Conservation (phyloP, 2,888 invertebrate genomes). For the Cheilosia vulpina region DNA sequence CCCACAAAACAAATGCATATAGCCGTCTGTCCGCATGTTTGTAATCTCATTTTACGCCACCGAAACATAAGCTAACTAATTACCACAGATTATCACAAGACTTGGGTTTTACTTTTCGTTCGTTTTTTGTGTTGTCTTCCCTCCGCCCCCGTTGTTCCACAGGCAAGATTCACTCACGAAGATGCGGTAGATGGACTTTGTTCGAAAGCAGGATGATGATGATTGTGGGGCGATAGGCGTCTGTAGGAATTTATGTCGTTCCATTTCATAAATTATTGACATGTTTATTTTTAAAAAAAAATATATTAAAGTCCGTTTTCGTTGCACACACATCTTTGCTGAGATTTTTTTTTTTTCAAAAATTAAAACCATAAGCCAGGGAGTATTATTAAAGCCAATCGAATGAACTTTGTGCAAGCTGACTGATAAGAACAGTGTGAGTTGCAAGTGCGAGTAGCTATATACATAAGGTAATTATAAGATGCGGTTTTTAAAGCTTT, state of each 20-base stretch:
- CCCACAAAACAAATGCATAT: constrained; percentile 45
- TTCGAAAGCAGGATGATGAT: constrained; percentile 50
- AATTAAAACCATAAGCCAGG: constrained; percentile 23
- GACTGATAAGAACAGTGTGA: constrained; percentile 56
- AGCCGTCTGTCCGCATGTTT: constrained; percentile 73
- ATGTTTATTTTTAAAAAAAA: constrained; percentile 69
- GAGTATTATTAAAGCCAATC: constrained; percentile 44
- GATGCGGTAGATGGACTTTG: constrained; percentile 49
- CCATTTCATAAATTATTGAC: constrained; percentile 75
- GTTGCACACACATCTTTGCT: constrained; percentile 32
- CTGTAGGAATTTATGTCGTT: constrained; percentile 65
- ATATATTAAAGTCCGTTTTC: constrained; percentile 21
- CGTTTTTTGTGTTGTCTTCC: not conserved
- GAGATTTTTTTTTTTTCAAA: constrained; percentile 36
- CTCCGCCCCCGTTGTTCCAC: constrained; percentile 4
- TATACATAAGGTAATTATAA: no score
- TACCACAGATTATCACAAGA: constrained; percentile 74
- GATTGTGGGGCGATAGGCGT: constrained; percentile 57
- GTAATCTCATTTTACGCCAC: constrained; percentile 75
- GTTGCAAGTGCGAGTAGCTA: not conserved
- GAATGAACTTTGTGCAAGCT: constrained; percentile 48
- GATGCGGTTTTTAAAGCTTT: no score
- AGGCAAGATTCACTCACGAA: constrained; percentile 29
- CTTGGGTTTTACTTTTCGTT: constrained; percentile 21
- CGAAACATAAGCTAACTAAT: constrained; percentile 75